phyloP scores from a whole-genome alignment of 1,140 invertebrate genomes.

The Ptiloglossa arizonensis region DNA sequence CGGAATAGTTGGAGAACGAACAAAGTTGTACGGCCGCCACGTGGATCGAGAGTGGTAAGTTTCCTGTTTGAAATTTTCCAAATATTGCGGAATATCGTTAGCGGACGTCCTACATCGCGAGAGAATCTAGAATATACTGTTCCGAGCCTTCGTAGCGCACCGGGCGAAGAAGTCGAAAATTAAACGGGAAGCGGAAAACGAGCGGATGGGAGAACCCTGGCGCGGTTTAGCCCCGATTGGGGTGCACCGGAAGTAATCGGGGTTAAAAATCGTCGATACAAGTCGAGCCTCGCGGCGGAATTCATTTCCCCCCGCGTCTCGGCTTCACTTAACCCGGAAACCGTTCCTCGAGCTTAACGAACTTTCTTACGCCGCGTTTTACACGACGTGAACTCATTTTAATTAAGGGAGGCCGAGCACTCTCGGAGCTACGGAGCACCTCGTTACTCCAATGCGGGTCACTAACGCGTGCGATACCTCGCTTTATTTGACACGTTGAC shows the following conservation, averaged over 20 bases:
- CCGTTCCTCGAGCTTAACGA: constrained; percentile 29
- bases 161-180: no score
- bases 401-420: constrained; percentile 34
- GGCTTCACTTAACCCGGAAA: constrained; percentile 44
- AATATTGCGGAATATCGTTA: no score
- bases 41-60: no score
- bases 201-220: no score
- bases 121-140: no score
- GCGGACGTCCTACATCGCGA: no score
- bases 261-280: background rate
- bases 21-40: no score
- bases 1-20: no score
- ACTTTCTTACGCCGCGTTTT: constrained; percentile 41
- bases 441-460: constrained; percentile 43
- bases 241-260: background rate
- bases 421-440: background rate
- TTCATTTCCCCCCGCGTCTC: constrained; percentile 1
- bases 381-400: constrained; percentile 42
- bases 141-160: no score
- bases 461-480: constrained; percentile 35
- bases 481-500: constrained; percentile 36
- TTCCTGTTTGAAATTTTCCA: no score
- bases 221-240: no score
- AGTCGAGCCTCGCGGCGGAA: background rate
- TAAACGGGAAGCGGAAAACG: no score